Base-by-base conservation (phyloP, 2,888 invertebrate species). In the Laothoe populi region DNA sequence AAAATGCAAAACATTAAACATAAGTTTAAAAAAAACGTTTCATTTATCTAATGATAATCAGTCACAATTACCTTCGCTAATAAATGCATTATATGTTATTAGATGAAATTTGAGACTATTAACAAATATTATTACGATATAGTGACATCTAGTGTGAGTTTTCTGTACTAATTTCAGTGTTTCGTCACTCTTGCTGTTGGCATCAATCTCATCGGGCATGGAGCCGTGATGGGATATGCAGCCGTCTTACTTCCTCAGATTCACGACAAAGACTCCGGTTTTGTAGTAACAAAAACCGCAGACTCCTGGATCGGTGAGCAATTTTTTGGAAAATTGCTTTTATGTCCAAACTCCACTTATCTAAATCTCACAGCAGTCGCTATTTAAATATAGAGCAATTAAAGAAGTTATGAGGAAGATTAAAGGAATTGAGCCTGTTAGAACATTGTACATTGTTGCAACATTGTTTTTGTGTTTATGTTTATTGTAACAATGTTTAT, bases 241-340 rank as follows among this genome's bases (percentile, higher is more conserved):
- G 94, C 93, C 0, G 86, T 94, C 35, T 74, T 94, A 59, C 72
- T 94, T 44, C 94, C 94, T 0, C 94, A 94, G 73, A 79, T 94
- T 16, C 77, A 83, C 48, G 58, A 67, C 1, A 66, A 70, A 0
- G 77, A 77, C 23, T 75, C 84, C 4, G 64, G 71, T 0, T 77
- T 92, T n/a, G 70, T 67, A 0, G 77, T 92, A 0, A 81, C 74
- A n/a, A 64, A 71, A 13, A 79, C 82, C 4, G 76, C 87, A 45
- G 85, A 84, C 0, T 93, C 94, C 5, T 94, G 94, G 94, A 88
- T 94, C 68, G 93, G 86, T 86, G 13, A 65, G 73, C 61, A 45
- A 11, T 5, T 4, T 26, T 26, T 5, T 1, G 21, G 11, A 13
- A 13, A 1, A 13, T 8, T 23, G 8, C 26, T 5, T 2, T 8